Conservation (phyloP, 2,888 invertebrate species). For the Epiblema foenella region DNA sequence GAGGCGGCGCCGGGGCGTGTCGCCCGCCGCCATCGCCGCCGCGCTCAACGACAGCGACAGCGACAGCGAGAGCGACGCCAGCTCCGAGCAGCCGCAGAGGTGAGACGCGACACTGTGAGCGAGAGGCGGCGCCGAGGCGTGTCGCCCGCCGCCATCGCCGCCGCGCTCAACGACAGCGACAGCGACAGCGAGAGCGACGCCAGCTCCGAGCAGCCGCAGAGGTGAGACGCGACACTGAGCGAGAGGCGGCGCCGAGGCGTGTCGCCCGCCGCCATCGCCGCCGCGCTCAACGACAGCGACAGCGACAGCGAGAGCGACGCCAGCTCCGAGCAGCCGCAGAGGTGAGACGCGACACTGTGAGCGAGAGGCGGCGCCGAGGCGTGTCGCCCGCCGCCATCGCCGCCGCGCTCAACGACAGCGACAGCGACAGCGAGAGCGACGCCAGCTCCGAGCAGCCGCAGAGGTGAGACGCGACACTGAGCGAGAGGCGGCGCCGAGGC, state of each 20-base stretch:
- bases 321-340: constrained; percentile 60
- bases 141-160: constrained; percentile 70
- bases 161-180: constrained; percentile 65
- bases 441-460: constrained; percentile 63
- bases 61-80: constrained; percentile 63
- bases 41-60: constrained; percentile 64
- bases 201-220: constrained; percentile 62
- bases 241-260: constrained; percentile 61
- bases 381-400: constrained; percentile 71
- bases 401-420: constrained; percentile 66
- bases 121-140: too few species aligned
- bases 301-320: constrained; percentile 64
- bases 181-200: constrained; percentile 64
- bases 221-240: constrained; percentile 66
- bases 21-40: constrained; percentile 72
- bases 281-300: constrained; percentile 65
- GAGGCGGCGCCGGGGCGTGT: constrained; percentile 61
- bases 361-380: too few species aligned
- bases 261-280: constrained; percentile 71
- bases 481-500: constrained; percentile 57
- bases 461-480: constrained; percentile 67
- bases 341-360: constrained; percentile 51
- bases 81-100: constrained; percentile 63
- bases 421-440: constrained; percentile 62
- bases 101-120: background rate